Conservation (phyloP, 2,888 invertebrate genomes). For the Apamea sordens region DNA sequence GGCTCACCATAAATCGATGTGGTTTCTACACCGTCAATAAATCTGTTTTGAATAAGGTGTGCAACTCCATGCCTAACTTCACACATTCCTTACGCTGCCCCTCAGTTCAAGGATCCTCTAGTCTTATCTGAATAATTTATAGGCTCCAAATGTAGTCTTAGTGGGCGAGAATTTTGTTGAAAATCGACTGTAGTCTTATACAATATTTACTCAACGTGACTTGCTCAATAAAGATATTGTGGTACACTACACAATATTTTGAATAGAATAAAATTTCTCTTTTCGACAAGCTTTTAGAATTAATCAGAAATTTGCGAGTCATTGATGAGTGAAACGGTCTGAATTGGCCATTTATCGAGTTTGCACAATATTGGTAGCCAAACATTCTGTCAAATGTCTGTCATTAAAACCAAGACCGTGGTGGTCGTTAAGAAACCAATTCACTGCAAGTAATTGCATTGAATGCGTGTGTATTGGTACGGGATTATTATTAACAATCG, state of each 20-base stretch:
- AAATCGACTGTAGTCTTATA: conserved; percentile 16
- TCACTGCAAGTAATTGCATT: conserved; percentile 58
- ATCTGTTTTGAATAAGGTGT: conserved; percentile 34
- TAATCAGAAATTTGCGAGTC: conserved; percentile 30
- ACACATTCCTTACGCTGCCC: conserved; percentile 35
- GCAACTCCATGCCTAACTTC: conserved; percentile 1
- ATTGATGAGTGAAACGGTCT: conserved; percentile 43
- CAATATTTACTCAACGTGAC: conserved; percentile 43
- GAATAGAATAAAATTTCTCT: conserved; percentile 36
- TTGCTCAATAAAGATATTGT: conserved; percentile 13
- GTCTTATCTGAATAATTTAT: conserved; percentile 52
- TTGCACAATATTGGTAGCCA: conserved; percentile 43
- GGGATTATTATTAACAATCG: conserved; percentile 65
- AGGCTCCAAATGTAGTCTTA: conserved; percentile 24
- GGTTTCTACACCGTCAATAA: conserved; percentile 16
- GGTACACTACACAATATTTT: conserved; percentile 15
- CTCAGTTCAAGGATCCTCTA: conserved; percentile 44
- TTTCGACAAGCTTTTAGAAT: conserved; percentile 24
- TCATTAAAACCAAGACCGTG: conserved; percentile 56
- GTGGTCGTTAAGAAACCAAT: conserved; percentile 60
- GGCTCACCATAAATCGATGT: conserved; percentile 2
- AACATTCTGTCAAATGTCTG: conserved; percentile 50
- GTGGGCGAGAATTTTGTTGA: conserved; percentile 32
- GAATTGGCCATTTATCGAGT: conserved; percentile 33
- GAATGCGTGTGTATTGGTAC: conserved; percentile 61